Base-by-base conservation (phyloP, 2,113 vertebrate species). In the Misgurnus mizolepis region DNA sequence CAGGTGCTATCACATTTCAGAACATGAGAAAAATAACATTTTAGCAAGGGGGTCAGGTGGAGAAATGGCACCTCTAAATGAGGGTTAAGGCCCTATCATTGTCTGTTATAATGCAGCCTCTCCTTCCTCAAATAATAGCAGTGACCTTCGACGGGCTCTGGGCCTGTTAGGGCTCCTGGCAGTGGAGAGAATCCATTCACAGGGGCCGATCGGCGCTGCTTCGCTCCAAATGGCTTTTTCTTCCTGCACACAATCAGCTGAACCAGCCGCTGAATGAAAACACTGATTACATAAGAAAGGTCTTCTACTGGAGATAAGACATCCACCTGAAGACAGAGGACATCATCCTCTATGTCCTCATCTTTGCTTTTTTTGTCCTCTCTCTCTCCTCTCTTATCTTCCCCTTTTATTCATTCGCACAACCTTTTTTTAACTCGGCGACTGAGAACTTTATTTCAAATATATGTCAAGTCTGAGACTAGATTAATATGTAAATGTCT, bases 231-330 rank as follows among this genome's bases (percentile, higher is more conserved):
- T 94, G 91, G 89, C 88, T 93, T 93, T 92, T 95, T 94, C 92
- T 94, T 92, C 92, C 90, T 89, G 86, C 92, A 94, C 94, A 93
- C 92, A 95, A 94, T 97, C 95, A 94, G 92, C 90, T 90, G 83
- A 89, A 88, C 84, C 87, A 84, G 87, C 67, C 82, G 91, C 88
- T 92, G 92, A 94, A 94, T 91, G 91, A 92, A 93, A 92, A 92
- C 84, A 85, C 85, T 83, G 93, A 93, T 94, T 94, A 93, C 92
- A 92, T 92, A 92, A 92, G 91, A 94, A 93, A 92, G 92, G 90
- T 91, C 90, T 87, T 89, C 87, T 84, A 81, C 82, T 56, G 72
- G 77, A 68, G 90, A 93, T 93, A 93, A 93, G 86, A 82, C 86
- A 88, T 89, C 84, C 87, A 92, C 92, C 88, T 93, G 91, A 88